Percentiles rank a stretch among this genome's conserved stretches.
Conservation (phyloP, 1,140 invertebrate genomes). For the Heliconius hewitsoni region DNA sequence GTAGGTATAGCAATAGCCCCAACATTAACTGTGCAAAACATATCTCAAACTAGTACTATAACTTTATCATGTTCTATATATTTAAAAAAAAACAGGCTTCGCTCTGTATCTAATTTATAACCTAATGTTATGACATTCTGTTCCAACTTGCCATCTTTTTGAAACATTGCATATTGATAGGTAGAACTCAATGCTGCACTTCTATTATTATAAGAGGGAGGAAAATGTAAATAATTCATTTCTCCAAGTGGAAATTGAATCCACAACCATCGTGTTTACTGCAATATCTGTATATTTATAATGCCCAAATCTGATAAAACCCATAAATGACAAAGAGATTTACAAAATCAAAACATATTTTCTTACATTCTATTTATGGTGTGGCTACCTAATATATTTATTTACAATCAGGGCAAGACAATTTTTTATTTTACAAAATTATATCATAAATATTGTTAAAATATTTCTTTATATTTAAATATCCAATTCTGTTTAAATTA, state of each 20-base stretch:
- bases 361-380: conserved; percentile 35
- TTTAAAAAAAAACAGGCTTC: neutral
- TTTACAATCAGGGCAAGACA: conserved; percentile 44
- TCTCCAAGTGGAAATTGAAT: too few species aligned
- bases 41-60: conserved; percentile 15
- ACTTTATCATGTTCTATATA: conserved; percentile 15
- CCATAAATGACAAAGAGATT: neutral
- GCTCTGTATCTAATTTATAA: too few species aligned
- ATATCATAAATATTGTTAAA: conserved; percentile 38
- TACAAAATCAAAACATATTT: conserved; percentile 39
- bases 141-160: too few species aligned
- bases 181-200: too few species aligned
- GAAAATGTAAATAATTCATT: too few species aligned
- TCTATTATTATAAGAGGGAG: too few species aligned
- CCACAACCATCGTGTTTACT: too few species aligned
- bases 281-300: conserved; percentile 1
- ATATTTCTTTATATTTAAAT: conserved; percentile 24
- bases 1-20: conserved; percentile 16
- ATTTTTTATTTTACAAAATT: conserved; percentile 31
- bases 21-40: conserved; percentile 31
- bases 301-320: neutral
- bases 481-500: conserved; percentile 1
- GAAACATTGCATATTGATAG: too few species aligned
- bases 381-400: conserved; percentile 40
- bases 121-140: too few species aligned